Base-by-base conservation (phyloP, 2,797 vertebrate genomes). In the Pipistrellus pygmaeus region DNA sequence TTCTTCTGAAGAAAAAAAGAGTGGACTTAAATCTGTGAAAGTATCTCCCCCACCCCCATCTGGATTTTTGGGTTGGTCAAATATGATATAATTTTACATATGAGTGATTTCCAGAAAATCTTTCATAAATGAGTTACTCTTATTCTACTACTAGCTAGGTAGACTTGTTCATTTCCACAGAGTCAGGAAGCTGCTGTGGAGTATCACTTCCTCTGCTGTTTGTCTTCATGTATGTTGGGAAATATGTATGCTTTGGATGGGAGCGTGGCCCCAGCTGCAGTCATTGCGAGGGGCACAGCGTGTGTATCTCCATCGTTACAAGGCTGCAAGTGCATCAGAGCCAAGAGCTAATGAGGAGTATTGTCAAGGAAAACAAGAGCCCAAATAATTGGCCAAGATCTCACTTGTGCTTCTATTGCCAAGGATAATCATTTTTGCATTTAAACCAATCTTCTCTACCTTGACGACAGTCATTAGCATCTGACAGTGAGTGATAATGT, bases 401-500 rank as follows among this genome's bases (percentile, higher is more conserved):
- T 92, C 88, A 71, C 83, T 92, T 75, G 90, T 20, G 88, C 60
- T 95, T 83, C 78, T 57, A n/a, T 88, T 96, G 96, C 93, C 94
- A 97, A 94, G 93, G 90, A 95, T 90, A 93, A 97, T 96, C 91
- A 90, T 88, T 95, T 94, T 53, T 95, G 80, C 21, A 7, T 96
- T 95, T 94, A 60, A 85, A 93, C 48, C 68, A 77, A 81, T 93
- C 94, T 95, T 84, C 83, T 85, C 85, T 20, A 90, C 93, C 91
- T 97, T 96, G 90, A 96, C 27, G 85, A 95, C 90, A 88, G 88
- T 96, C 96, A 95, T 96, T 97, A 96, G 90, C 92, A 75, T 87
- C 94, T 92, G 97, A 97, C 97, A 97, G 94, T 93, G 91, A 96
- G 80, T 32, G 90, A 96, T 96, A 91, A 95, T 66, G 77, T 88